Evolutionary conservation across 2,888 invertebrate genomes (phyloP).

Genomic region (Azorinus chamasolen): DNA sequence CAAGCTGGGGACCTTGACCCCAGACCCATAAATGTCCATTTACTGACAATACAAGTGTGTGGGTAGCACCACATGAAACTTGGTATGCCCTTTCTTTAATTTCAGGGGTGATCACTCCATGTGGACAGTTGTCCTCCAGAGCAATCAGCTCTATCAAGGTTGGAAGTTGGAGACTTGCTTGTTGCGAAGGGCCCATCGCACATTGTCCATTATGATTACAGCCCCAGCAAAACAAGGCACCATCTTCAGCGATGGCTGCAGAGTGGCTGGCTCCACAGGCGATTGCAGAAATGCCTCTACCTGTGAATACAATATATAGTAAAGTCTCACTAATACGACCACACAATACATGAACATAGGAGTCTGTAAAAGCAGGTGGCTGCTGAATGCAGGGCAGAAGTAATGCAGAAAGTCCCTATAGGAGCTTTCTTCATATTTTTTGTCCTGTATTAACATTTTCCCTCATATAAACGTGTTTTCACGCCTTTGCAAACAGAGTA

Average conservation of each 20-base stretch:
- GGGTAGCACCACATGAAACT: slow-evolving; percentile 81
- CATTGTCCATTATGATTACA: slow-evolving; percentile 88
- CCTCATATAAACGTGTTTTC: no score
- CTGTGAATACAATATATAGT: slow-evolving; percentile 52
- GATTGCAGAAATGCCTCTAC: slow-evolving; percentile 89
- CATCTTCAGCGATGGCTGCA: slow-evolving; percentile 78
- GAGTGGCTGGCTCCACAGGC: slow-evolving; percentile 91
- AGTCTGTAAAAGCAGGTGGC: no score
- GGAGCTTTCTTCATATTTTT: no score
- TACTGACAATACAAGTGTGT: slow-evolving; percentile 81
- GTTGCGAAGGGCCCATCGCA: slow-evolving; percentile 88
- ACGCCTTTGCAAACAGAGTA: no score
- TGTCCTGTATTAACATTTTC: no score
- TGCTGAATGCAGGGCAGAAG: no score
- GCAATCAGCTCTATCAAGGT: slow-evolving; percentile 61
- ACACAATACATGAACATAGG: no score
- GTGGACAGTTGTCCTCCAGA: slow-evolving; percentile 66
- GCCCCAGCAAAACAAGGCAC: slow-evolving; percentile 85
- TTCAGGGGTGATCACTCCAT: slow-evolving; percentile 68
- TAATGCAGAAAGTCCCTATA: no score
- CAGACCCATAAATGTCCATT: slow-evolving; percentile 84
- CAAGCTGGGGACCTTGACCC: slow-evolving; percentile 83
- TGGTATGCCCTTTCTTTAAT: slow-evolving; percentile 61
- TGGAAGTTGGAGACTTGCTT: slow-evolving; percentile 68
- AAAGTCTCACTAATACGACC: no score